Base-by-base conservation (phyloP, 2,888 invertebrate genomes). In the Dynastes hyllus region DNA sequence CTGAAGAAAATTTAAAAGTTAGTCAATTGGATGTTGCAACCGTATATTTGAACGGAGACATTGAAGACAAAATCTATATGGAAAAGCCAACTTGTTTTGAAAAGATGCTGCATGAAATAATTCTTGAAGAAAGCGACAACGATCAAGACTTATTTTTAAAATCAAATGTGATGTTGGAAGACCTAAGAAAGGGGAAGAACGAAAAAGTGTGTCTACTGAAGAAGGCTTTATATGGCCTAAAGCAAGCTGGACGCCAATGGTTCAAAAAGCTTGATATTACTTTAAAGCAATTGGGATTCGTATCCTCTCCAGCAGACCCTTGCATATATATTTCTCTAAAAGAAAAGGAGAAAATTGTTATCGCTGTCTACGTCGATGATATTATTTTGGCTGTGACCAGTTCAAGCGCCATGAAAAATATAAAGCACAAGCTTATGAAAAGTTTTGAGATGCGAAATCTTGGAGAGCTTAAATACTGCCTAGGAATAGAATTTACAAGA, bases 341-440 rank as follows among this genome's bases (percentile, higher is more conserved):
- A 53, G 4, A 53, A 53, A 53, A n/a, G 2, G 61, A 61, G 22
- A 61, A 27, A 61, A 27, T 3, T 5, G n/a, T 61, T 22, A 27
- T 61, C 27, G 61, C 27, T 16, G 61, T 61, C 9, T 61, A 61
- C n/a, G 61, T 61, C n/a, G 61, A 61, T 61, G 61, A 61, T 61
- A 61, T 61, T 16, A 53, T 53, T 53, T 53, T 53, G 16, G 53
- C 53, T 53, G 53, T 3, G 13, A 53, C n/a, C 53, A 8, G 53
- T 16, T 53, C n/a, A 9, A 53, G 16, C 9, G 53, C 53, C 16
- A n/a, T 53, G 53, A 53, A 53, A 16, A 53, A 13, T n/a, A 16
- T 53, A 16, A 53, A 53, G 6, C 6, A 53, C n/a, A 2, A 16
- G 53, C 53, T 53, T n/a, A 53, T 53, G 53, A 9, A 53, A 53